Base-by-base conservation (phyloP, 2,797 vertebrate genomes). In the Squalus acanthias region DNA sequence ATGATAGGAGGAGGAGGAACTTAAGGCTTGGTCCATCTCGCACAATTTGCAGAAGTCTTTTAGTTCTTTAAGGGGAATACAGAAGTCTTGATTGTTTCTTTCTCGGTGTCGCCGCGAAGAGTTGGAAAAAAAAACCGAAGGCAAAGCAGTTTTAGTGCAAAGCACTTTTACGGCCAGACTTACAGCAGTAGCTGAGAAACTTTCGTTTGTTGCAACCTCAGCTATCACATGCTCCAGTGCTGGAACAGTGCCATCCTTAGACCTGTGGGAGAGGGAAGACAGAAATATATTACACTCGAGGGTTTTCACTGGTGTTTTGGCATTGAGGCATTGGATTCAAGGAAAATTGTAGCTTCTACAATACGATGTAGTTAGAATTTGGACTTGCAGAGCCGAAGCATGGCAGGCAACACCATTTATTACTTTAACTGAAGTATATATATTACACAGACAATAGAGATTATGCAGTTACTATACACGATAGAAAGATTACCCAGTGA, bases 201-300 rank as follows among this genome's bases (percentile, higher is more conserved):
- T 74, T 92, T 60, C 22, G n/a, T 74, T 95, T 95, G 50, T 76
- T 95, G 94, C 94, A 57, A 53, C 53, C 94, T 95, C 72, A 74
- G 94, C 72, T 72, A 57, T 95, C 94, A 95, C 94, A 74, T 95
- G 67, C 67, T 95, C 17, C 7, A 72, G 0, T 17, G 13, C 70
- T 95, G 94, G 94, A 95, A 95, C 29, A 2, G 50, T 33, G 94
- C 94, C 94, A 95, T 60, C 72, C 50, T 46, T 20, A 29, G 53
- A 95, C 94, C 94, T 74, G 60, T 72, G 94, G 94, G 67, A 95
- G 53, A 74, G 70, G 5, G 50, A 76, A 76, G 70, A 95, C 72
- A 95, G 60, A 95, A 95, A 95, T 95, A 95, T 57, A 95, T 95
- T 76, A 46, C 46, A 53, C 50, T 95, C 94, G n/a, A 6, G 24